Evolutionary conservation across 92 coral and sea anemone genomes (phyloP).

Genomic region (Paragorgia papillata): DNA sequence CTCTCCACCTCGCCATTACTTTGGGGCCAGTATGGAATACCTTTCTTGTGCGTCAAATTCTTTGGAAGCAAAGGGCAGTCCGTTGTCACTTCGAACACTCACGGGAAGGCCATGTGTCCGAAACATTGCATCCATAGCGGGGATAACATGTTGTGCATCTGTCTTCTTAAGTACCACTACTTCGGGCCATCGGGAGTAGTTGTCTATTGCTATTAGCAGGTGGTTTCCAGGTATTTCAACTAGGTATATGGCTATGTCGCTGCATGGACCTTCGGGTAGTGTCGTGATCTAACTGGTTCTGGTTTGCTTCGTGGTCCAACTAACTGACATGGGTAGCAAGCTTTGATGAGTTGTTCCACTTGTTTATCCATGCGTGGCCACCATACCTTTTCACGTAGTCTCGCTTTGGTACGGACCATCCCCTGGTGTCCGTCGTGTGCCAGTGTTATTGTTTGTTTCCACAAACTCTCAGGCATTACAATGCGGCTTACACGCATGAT

Average conservation of each 20-base stretch:
- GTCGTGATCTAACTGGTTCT: constrained; percentile 63
- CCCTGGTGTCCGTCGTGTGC: constrained; percentile 49
- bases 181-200: constrained; percentile 71
- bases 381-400: too few species aligned
- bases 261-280: constrained; percentile 67
- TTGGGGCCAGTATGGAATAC: too few species aligned
- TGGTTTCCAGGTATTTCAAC: constrained; percentile 50
- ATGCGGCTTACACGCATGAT: constrained; percentile 27
- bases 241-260: constrained; percentile 54
- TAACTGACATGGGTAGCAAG: too few species aligned
- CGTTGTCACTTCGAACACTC: too few species aligned
- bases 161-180: constrained; percentile 65
- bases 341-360: too few species aligned
- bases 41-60: constrained; percentile 72
- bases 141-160: constrained; percentile 54
- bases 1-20: too few species aligned
- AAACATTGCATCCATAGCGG: constrained; percentile 57
- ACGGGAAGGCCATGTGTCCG: too few species aligned
- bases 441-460: constrained; percentile 4
- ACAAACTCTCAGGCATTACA: constrained; percentile 2
- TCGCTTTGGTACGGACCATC: too few species aligned
- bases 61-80: too few species aligned
- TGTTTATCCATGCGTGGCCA: too few species aligned
- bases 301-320: too few species aligned
- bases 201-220: constrained; percentile 61